Evolutionary conservation across 1,140 invertebrate genomes (phyloP), one percentile per base, ranked within the genome.

Genomic region (Drosophila melanica): DNA sequence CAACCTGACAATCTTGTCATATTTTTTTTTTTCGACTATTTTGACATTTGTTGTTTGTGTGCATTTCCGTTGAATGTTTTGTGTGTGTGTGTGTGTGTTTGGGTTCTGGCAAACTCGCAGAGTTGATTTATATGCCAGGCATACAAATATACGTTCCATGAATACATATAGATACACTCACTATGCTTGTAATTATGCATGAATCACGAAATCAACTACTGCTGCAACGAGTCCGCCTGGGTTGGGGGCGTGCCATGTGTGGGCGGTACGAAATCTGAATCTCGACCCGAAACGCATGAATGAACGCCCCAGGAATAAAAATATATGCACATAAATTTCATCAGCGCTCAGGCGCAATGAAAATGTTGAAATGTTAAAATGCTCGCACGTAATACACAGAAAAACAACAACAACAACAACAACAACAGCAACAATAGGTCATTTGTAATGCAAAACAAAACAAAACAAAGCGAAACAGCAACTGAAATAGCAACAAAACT

Each of bases 341-440:
- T 58, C 79, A 75, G 62, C 10, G 58, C 10, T 30, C 18, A 65
- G 51, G 79, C 82, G 82, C 82, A 87, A 85, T 86, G 81, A 87
- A 86, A 86, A 87, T 76, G 82, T 87, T 81, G 81, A 85, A 85
- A 81, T 87, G 82, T 81, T 85, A 77, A 86, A 86, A 86, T 86
- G 82, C 81, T 87, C 78, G 81, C 81, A 86, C 81, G 81, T 78
- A 87, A 51, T 76, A 50, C 78, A 48, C 63, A 16, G 41, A 81
- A 85, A 60, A 47, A 63, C 66, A 53, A 65, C 51, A 37, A 57
- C 20, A 33, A 37, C 16, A 41, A 54, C 48, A 27, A 51, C 51
- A 37, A 57, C 20, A 33, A 37, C 16, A 41, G 50, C 48, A 27
- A 51, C 37, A 53, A 23, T 68, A 70, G 54, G 62, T 75, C 80